Percentiles rank a stretch among this genome's conserved stretches.
These are phyloP conservation scores for Nilaparvata lugens DNA, from an alignment of 1,140 invertebrate species.

Conservation along the genomic window DNA sequence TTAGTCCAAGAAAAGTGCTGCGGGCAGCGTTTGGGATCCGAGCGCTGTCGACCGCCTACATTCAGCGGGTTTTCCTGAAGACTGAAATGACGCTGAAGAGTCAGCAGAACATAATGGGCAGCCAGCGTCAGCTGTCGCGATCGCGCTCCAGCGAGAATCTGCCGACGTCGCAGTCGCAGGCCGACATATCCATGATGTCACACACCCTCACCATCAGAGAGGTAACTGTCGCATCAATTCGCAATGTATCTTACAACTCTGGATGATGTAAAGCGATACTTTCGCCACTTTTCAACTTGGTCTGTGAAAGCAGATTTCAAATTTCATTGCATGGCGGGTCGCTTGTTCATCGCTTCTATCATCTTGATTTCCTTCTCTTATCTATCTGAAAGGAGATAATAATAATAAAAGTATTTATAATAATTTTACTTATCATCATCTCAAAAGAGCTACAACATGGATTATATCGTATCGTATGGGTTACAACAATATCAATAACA, in stretches of 20 bases:
- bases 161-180: slow-evolving; percentile 81
- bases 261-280: not conserved
- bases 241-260: not conserved
- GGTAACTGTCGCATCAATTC: slow-evolving; percentile 43
- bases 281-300: not conserved
- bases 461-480: too few relatives aligned
- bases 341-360: slow-evolving; percentile 1
- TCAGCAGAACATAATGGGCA: slow-evolving; percentile 47
- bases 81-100: slow-evolving; percentile 87
- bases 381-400: not conserved
- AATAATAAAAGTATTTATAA: too few relatives aligned
- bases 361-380: not conserved
- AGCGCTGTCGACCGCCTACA: slow-evolving; percentile 77
- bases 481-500: too few relatives aligned
- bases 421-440: too few relatives aligned
- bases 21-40: slow-evolving; percentile 86
- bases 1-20: slow-evolving; percentile 74
- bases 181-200: slow-evolving; percentile 88
- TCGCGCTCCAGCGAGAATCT: slow-evolving; percentile 79
- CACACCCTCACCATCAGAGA: slow-evolving; percentile 84
- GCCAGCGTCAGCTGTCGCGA: slow-evolving; percentile 53
- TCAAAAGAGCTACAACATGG: too few relatives aligned
- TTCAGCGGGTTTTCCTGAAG: slow-evolving; percentile 81
- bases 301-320: not conserved
- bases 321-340: not conserved